A percentile compares a stretch with the other conserved stretches of the same genome.
phyloP scores from a whole-genome alignment of 2,797 vertebrate genomes.

The Lepilemur ruficaudatus region DNA sequence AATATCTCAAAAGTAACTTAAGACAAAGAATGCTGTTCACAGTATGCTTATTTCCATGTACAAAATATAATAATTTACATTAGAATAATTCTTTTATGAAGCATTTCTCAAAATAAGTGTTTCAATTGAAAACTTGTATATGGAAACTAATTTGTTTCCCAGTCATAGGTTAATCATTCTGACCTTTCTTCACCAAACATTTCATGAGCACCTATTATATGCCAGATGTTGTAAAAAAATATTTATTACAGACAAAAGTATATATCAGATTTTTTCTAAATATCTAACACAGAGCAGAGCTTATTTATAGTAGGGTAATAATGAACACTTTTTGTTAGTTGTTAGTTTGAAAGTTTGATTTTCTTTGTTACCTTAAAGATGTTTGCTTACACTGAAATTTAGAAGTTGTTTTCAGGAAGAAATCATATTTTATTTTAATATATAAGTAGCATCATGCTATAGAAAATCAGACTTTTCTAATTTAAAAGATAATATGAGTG shows the following conservation, averaged over 20 bases:
- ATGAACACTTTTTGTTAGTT: background rate
- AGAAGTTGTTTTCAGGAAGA: background rate
- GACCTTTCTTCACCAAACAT: background rate
- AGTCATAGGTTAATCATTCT: background rate
- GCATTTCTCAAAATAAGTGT: background rate
- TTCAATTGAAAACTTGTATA: slow-evolving; percentile 4
- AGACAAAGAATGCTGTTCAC: slow-evolving; percentile 19
- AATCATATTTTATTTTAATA: background rate
- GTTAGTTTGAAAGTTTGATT: background rate
- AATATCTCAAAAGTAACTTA: slow-evolving; percentile 22
- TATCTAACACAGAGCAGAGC: background rate
- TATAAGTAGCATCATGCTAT: background rate
- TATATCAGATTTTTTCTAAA: slow-evolving; percentile 23
- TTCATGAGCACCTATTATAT: background rate
- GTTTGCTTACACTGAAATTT: slow-evolving; percentile 17
- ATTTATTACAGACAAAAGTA: background rate
- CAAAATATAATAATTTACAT: slow-evolving; percentile 20
- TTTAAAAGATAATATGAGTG: slow-evolving; percentile 1
- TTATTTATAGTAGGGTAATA: background rate
- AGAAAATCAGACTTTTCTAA: background rate
- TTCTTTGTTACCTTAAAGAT: slow-evolving; percentile 19
- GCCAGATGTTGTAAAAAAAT: background rate
- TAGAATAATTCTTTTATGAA: background rate
- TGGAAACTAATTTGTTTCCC: slow-evolving; percentile 52
- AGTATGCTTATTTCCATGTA: background rate